Percentiles rank a stretch among this genome's conserved stretches.
Conservation (phyloP, 2,113 vertebrate species). For the Ascaphus truei region DNA sequence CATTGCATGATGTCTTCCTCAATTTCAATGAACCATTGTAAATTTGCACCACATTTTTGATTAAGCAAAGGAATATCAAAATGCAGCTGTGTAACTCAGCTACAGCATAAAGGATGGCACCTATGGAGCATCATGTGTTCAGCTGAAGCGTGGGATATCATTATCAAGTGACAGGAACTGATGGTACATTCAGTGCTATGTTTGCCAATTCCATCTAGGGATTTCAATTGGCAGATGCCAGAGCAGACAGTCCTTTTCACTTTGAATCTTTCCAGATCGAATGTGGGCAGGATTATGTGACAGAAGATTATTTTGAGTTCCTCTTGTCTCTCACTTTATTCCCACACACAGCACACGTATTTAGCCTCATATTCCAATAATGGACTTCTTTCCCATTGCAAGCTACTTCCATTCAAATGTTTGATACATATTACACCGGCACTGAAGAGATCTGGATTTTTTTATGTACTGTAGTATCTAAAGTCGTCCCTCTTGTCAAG, state of each 20-base stretch:
- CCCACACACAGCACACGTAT: slow-evolving; percentile 10
- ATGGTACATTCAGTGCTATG: slow-evolving; percentile 33
- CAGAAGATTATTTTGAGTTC: slow-evolving; percentile 18
- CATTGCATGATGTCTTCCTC: too few relatives aligned
- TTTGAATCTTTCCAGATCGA: slow-evolving; percentile 22
- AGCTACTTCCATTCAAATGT: background rate
- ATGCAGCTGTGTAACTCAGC: background rate
- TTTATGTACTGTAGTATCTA: too few relatives aligned
- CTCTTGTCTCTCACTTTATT: slow-evolving; percentile 10
- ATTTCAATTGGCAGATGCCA: slow-evolving; percentile 31
- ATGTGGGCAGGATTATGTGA: slow-evolving; percentile 30
- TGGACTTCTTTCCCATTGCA: background rate
- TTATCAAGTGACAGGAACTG: slow-evolving; percentile 28
- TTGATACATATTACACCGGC: too few relatives aligned
- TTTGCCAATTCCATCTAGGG: slow-evolving; percentile 16
- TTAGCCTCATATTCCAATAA: background rate
- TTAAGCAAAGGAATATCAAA: background rate
- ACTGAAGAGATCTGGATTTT: too few relatives aligned
- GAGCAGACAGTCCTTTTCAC: slow-evolving; percentile 27
- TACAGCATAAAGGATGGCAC: background rate
- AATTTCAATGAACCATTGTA: too few relatives aligned
- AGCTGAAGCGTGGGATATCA: slow-evolving; percentile 24
- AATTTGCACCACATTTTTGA: background rate
- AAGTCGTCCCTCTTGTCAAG: too few relatives aligned
- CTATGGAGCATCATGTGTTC: slow-evolving; percentile 5